Conservation (phyloP, 2,113 vertebrate species). For the Peromyscus maniculatus region DNA sequence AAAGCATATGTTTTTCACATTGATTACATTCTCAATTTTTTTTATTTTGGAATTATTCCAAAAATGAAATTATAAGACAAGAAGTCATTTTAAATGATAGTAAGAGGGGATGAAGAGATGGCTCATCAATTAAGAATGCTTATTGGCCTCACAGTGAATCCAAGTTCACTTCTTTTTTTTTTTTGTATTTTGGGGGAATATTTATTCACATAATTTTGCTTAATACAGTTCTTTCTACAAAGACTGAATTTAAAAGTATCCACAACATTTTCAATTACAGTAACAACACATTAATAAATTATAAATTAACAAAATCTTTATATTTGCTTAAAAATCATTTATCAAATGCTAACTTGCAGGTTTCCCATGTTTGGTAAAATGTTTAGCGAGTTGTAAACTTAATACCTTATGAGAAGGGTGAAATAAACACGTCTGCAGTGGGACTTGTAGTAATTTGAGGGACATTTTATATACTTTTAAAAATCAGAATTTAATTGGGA, state of each 20-base stretch:
- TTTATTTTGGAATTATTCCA: background rate
- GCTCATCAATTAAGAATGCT: background rate
- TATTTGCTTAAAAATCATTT: conserved; percentile 79
- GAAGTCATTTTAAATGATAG: background rate
- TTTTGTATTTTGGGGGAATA: conserved; percentile 78
- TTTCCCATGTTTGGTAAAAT: conserved; percentile 82
- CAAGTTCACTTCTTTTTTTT: too few species aligned
- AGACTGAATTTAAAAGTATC: conserved; percentile 77
- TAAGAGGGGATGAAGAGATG: background rate
- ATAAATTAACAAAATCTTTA: conserved; percentile 87
- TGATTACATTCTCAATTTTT: background rate
- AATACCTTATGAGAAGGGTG: conserved; percentile 78
- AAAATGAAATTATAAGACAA: background rate
- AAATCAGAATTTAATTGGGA: conserved; percentile 79
- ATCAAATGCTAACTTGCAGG: conserved; percentile 84
- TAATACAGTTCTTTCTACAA: conserved; percentile 77
- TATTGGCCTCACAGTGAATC: background rate
- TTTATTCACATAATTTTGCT: conserved; percentile 83
- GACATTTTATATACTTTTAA: conserved; percentile 75
- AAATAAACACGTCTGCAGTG: conserved; percentile 80
- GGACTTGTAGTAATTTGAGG: conserved; percentile 81
- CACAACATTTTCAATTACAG: conserved; percentile 81
- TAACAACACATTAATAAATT: conserved; percentile 86
- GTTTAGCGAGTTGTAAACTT: conserved; percentile 70
- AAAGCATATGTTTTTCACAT: conserved; percentile 12